Percentiles rank a stretch among this genome's conserved stretches.
phyloP scores from a whole-genome alignment of 2,797 vertebrate species.

The Streptopelia turtur region DNA sequence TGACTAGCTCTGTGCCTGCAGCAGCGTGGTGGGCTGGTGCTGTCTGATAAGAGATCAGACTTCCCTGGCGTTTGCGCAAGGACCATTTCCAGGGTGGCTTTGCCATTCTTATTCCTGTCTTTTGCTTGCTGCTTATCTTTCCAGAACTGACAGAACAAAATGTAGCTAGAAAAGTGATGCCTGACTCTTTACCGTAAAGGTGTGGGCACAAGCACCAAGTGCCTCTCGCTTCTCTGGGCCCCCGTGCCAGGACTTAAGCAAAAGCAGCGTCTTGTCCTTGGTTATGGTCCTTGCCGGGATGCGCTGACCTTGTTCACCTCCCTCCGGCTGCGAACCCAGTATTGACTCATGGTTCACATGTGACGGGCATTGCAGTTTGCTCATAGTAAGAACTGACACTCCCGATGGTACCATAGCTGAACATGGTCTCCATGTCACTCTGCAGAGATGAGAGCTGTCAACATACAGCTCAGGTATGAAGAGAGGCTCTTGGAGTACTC shows the following conservation, averaged over 20 bases:
- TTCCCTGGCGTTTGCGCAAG: neutral
- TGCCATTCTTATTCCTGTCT: neutral
- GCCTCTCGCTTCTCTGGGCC: neutral
- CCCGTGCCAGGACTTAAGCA: neutral
- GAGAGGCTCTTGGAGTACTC: neutral
- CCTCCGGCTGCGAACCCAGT: neutral
- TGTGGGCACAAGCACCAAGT: neutral
- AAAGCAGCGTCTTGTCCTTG: neutral
- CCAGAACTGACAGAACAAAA: neutral
- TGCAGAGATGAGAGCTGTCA: neutral
- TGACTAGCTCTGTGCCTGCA: neutral
- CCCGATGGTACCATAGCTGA: neutral
- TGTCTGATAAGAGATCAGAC: neutral
- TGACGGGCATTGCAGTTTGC: neutral
- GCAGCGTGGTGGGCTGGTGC: neutral
- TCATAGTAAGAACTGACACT: neutral
- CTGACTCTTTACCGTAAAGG: neutral
- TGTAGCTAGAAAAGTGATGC: neutral
- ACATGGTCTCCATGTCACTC: neutral
- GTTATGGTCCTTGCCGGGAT: neutral
- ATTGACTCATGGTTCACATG: neutral
- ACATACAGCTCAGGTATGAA: neutral
- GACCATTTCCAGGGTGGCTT: neutral
- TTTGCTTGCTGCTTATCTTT: neutral
- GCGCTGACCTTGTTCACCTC: neutral